Evolutionary conservation across 2,113 vertebrate species (phyloP).

Genomic region (Paradisaea rubra): DNA sequence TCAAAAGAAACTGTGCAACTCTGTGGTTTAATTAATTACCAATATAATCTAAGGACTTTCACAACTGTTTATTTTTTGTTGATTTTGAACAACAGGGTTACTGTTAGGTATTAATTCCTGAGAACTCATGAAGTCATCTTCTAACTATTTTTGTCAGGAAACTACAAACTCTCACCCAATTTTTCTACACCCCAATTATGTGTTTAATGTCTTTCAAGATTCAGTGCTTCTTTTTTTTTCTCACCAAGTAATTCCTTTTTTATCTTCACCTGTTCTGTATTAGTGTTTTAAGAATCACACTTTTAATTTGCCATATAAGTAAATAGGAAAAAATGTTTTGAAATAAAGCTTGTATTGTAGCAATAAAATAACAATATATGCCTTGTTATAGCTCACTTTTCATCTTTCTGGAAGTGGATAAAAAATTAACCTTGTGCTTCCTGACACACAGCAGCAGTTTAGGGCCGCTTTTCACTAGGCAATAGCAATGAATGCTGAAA

Average conservation of each 20-base stretch:
- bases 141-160: not conserved
- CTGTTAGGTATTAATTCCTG: not conserved
- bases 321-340: not conserved
- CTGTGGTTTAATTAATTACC: not conserved
- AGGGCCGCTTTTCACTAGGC: not conserved
- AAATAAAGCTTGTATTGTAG: accelerated
- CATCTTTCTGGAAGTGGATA: not conserved
- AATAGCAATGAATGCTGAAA: not conserved
- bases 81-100: not conserved
- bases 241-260: not conserved
- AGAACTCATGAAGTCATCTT: not conserved
- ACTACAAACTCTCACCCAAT: not conserved
- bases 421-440: not conserved
- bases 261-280: not conserved
- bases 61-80: not conserved
- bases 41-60: not conserved
- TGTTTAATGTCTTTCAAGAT: not conserved
- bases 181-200: not conserved
- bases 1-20: not conserved
- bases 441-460: not conserved
- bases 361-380: not conserved
- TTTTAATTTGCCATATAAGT: not conserved
- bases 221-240: not conserved
- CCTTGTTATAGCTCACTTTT: not conserved
- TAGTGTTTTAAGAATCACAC: not conserved